Evolutionary conservation across 2,888 invertebrate genomes (phyloP).

Genomic region (Hyalella azteca): DNA sequence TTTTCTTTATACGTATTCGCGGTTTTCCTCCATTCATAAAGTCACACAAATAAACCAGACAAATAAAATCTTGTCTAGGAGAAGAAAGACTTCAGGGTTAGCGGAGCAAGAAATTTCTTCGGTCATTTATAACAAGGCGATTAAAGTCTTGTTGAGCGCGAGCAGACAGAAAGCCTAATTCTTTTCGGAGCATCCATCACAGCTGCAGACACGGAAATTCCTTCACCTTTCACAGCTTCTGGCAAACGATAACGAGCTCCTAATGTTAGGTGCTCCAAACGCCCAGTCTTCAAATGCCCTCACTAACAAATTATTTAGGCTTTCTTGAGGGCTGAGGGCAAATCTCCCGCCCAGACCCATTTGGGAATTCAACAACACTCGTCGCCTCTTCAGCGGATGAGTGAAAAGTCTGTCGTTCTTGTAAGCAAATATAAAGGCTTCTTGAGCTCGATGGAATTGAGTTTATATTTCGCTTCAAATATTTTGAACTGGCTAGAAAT

Average conservation of each 20-base stretch:
- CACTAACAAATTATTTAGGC: background rate
- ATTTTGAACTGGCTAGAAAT: no score
- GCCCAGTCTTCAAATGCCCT: background rate
- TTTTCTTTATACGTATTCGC: no score
- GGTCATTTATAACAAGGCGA: background rate
- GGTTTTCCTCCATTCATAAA: no score
- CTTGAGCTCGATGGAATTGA: no score
- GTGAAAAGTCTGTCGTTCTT: background rate
- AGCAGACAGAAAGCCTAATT: background rate
- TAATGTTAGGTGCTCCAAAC: background rate
- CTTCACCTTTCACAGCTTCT: background rate
- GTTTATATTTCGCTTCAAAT: no score
- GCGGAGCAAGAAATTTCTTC: no score
- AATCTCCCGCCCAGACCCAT: no score
- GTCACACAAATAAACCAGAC: no score
- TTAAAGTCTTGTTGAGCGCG: background rate
- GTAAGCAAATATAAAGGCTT: background rate
- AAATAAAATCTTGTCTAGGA: no score
- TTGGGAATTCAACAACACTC: no score
- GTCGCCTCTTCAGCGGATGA: no score
- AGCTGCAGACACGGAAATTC: background rate
- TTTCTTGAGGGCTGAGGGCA: background rate
- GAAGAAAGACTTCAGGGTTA: no score
- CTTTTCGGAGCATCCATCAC: background rate
- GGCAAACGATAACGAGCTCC: conserved; percentile 17